Evolutionary conservation across 2,797 vertebrate genomes (phyloP), one percentile per base, ranked within the genome.

Genomic region (Lemur catta): DNA sequence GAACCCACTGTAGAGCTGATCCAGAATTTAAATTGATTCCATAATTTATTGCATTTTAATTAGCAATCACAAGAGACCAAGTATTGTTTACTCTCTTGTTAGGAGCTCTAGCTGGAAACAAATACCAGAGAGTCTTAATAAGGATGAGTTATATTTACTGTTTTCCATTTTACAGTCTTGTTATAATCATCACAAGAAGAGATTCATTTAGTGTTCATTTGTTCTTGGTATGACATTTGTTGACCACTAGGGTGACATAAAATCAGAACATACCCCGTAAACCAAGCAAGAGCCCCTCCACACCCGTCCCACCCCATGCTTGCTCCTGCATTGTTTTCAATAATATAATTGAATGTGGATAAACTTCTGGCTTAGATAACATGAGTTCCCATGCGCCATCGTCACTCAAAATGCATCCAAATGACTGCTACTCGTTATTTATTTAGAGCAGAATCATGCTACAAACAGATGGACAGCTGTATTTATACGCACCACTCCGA

Each of bases 11-110:
- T 94, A 94, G 93, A 93, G 90, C 96, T 89, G 96, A 97, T 97
- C 94, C 91, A 93, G 97, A 98, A 98, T 98, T 97, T 97, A 97
- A 98, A 98, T 97, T 94, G 97, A 98, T 98, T 98, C 96, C 84
- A 96, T 95, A 97, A 98, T 97, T 97, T 98, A 98, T 97, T 98
- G 96, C 94, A 97, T 97, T 98, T 98, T 98, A 98, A 98, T 98
- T 98, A 98, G 94, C 97, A 97, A 98, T 97, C 98, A 92, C 97
- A 95, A 74, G 98, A 97, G 97, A 97, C 96, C 89, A 43, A 84
- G 95, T 91, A 96, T 98, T 97, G 97, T 97, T 98, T 97, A 96
- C 97, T 97, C 96, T 95, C 95, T 98, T 97, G 96, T 95, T 97
- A 97, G 96, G 94, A 20, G 86, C 86, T 57, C 67, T 80, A 82